A percentile compares a stretch with the other conserved stretches of the same genome.
Evolutionary conservation across 2,113 vertebrate genomes (phyloP).

Genomic region (Sceloporus undulatus): DNA sequence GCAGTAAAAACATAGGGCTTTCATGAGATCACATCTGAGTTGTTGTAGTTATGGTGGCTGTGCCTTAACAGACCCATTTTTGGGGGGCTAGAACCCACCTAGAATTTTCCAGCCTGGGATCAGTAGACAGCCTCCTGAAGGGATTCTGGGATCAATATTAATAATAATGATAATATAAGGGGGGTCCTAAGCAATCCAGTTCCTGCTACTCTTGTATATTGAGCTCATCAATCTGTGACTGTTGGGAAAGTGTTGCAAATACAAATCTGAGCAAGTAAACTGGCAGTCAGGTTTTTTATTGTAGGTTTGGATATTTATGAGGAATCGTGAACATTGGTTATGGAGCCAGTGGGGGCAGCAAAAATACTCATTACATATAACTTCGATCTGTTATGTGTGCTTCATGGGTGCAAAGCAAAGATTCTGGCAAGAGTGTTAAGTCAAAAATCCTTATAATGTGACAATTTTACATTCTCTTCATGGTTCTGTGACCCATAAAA

Average conservation of each 20-base stretch:
- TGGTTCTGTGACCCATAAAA: too few species aligned
- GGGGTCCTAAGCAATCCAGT: too few species aligned
- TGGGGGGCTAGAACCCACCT: too few species aligned
- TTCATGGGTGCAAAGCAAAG: background rate
- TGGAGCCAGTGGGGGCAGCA: constrained; percentile 32
- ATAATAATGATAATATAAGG: too few species aligned
- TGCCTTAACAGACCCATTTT: too few species aligned
- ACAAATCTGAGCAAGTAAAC: constrained; percentile 1
- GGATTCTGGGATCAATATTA: too few species aligned
- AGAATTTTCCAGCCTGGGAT: too few species aligned
- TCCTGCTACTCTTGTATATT: background rate
- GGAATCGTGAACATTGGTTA: background rate
- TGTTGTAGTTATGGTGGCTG: too few species aligned
- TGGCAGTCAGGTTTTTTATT: constrained; percentile 41
- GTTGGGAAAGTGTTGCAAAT: background rate
- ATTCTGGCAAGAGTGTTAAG: background rate
- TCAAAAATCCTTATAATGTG: background rate
- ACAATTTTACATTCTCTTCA: too few species aligned
- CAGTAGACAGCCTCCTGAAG: too few species aligned
- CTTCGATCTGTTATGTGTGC: background rate
- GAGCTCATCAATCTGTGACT: background rate
- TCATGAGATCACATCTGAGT: background rate
- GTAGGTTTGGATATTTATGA: background rate
- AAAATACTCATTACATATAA: constrained; percentile 18
- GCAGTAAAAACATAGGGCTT: background rate